Conservation (phyloP, 2,797 vertebrate species). For the Labroides dimidiatus region DNA sequence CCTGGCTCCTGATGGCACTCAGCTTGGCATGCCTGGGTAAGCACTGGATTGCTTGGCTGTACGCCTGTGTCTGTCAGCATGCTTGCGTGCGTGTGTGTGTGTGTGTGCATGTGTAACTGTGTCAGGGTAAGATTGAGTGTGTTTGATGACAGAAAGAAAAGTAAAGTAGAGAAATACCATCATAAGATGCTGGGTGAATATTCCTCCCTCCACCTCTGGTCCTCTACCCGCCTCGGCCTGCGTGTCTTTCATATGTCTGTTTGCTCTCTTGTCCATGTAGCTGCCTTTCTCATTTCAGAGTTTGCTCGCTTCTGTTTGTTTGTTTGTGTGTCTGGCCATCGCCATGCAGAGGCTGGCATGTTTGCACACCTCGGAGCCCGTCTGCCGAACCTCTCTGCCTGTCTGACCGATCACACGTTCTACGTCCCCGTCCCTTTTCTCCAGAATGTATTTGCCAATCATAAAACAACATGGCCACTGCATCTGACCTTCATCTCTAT, state of each 20-base stretch:
- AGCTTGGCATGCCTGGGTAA: constrained; percentile 55
- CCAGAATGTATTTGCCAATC: constrained; percentile 23
- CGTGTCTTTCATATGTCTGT: constrained; percentile 30
- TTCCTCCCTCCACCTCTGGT: constrained; percentile 11
- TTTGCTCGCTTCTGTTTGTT: constrained; percentile 44
- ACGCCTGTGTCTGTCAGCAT: constrained; percentile 19
- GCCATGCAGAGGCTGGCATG: constrained; percentile 36
- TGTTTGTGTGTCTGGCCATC: constrained; percentile 48
- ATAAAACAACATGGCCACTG: constrained; percentile 6
- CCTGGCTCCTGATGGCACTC: constrained; percentile 52
- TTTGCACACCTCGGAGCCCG: constrained; percentile 51
- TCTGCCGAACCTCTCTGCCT: constrained; percentile 44
- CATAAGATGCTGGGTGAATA: constrained; percentile 35
- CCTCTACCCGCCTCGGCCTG: constrained; percentile 7
- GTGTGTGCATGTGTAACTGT: neutral
- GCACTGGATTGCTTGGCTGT: constrained; percentile 52
- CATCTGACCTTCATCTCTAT: constrained; percentile 11
- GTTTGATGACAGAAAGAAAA: constrained; percentile 20
- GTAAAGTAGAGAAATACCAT: constrained; percentile 24
- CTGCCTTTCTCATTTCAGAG: constrained; percentile 50
- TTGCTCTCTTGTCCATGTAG: constrained; percentile 41
- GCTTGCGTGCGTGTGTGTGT: constrained; percentile 5
- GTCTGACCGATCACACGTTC: constrained; percentile 15
- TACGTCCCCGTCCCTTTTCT: neutral
- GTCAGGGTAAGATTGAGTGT: constrained; percentile 5